A percentile compares a stretch with the other conserved stretches of the same genome.
These are phyloP conservation scores for Tetragonula carbonaria DNA, from an alignment of 2,888 invertebrate genomes.

Conservation along the genomic window DNA sequence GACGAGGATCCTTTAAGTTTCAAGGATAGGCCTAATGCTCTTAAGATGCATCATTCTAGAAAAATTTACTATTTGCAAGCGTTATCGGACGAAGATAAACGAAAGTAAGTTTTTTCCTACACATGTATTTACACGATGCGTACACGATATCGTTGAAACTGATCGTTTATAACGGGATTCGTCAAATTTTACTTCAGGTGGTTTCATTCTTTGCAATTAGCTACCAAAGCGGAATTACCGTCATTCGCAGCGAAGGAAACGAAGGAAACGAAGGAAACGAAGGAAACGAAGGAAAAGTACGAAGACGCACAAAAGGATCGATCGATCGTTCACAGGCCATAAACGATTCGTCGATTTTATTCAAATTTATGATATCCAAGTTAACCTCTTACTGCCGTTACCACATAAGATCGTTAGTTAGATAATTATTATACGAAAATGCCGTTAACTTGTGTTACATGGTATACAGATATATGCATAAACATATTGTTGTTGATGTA, in stretches of 20 bases:
- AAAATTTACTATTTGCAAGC: conserved; percentile 85
- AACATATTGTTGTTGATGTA: conserved; percentile 54
- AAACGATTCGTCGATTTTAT: conserved; percentile 71
- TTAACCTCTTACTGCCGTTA: conserved; percentile 75
- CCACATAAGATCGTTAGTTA: conserved; percentile 69
- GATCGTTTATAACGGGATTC: neutral
- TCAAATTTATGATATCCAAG: conserved; percentile 70
- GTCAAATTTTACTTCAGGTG: conserved; percentile 81
- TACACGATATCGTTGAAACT: neutral
- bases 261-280: conserved; percentile 47
- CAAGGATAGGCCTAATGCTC: conserved; percentile 83
- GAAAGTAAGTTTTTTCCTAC: conserved; percentile 80
- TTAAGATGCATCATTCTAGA: conserved; percentile 84
- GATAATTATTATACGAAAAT: conserved; percentile 76
- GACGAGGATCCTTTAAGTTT: conserved; percentile 80
- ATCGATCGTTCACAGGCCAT: conserved; percentile 68
- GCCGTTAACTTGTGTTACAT: conserved; percentile 79
- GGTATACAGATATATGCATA: conserved; percentile 22
- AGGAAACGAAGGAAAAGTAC: conserved; percentile 21
- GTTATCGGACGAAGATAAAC: conserved; percentile 83
- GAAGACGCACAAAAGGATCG: conserved; percentile 74
- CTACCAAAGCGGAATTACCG: conserved; percentile 84
- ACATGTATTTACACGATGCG: neutral
- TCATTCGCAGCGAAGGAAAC: conserved; percentile 54
- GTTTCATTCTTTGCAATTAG: conserved; percentile 84